These are phyloP conservation scores for Imbricaverruca yamaguchii DNA, from an alignment of 2,888 invertebrate species.

Conservation along the genomic window DNA sequence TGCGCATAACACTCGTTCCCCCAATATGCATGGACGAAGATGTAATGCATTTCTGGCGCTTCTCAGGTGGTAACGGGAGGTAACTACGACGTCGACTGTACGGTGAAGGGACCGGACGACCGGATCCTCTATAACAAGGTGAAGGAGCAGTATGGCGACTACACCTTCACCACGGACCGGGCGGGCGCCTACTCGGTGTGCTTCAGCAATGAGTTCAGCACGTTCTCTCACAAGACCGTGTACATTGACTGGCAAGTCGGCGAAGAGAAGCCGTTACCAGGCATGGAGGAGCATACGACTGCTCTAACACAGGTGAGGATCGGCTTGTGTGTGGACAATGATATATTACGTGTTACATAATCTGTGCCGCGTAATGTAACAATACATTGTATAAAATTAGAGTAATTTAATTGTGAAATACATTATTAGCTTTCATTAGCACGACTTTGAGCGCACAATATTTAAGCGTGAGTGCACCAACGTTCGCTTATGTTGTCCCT, in stretches of 20 bases:
- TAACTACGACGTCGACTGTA: constrained; percentile 95
- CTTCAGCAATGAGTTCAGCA: constrained; percentile 98
- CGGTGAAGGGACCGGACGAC: constrained; percentile 75
- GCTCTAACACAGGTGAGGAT: constrained; percentile 76
- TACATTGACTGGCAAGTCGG: constrained; percentile 98
- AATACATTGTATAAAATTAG: too few relatives aligned
- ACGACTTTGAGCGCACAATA: too few relatives aligned
- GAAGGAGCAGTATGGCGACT: constrained; percentile 92
- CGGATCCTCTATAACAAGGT: constrained; percentile 83
- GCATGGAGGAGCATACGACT: constrained; percentile 77
- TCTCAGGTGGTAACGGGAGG: constrained; percentile 94
- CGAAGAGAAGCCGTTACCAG: constrained; percentile 75
- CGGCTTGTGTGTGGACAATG: neutral
- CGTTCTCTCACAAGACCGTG: constrained; percentile 95
- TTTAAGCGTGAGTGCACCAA: too few relatives aligned
- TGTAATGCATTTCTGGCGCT: too few relatives aligned
- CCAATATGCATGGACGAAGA: neutral
- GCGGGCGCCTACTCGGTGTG: constrained; percentile 77
- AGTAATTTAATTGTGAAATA: too few relatives aligned
- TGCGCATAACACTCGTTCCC: neutral
- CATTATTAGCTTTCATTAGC: too few relatives aligned
- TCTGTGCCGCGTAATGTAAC: too few relatives aligned
- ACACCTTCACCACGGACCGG: constrained; percentile 67
- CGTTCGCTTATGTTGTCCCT: too few relatives aligned
- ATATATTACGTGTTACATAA: too few relatives aligned